Base-by-base conservation (phyloP, 2,888 invertebrate genomes). In the Hymenopus coronatus region DNA sequence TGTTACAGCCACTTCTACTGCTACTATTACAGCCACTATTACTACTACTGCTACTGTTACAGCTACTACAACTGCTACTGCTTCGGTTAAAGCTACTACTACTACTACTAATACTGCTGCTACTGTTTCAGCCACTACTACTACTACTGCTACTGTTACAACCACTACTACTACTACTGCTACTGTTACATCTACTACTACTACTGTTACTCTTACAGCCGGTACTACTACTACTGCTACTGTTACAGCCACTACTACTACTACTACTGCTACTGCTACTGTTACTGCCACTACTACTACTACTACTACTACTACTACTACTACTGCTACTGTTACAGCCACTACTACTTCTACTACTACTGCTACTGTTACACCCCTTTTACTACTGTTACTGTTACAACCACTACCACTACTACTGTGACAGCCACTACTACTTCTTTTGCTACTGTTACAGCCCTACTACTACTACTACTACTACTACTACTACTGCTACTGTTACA, bases 281-380 rank as follows among this genome's bases (percentile, higher is more conserved):
- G 40, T 82, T 89, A 28, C 89, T 88, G 54, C 87, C 88, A 30
- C 87, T 88, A 25, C 30, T 89, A 30, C 70, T 88, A 25, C 30
- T 89, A 30, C 88, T 89, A 28, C 30, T 88, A 25, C 88, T 88
- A 25, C 87, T 89, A 30, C 1, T 89, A 25, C 33, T 88, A 25
- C 88, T 89, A 30, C 82, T 89, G 28, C 82, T 88, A 25, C 82
- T 89, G 28, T 2, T 89, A 30, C 28, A 88, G 14, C 87, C 70
- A 25, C 87, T 89, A 30, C 8, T 89, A 20, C 82, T 89, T 8
- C 88, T 89, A 30, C 33, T 89, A 25, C 87, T 88, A 25, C 87
- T 89, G 3, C 88, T 88, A 25, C 82, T 89, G 82, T 81, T 89
- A 28, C 28, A n/a, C n/a, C 88, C n/a, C n/a, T n/a, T n/a, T n/a